Conservation (phyloP, 2,888 invertebrate species). For the Copidosoma aretas region DNA sequence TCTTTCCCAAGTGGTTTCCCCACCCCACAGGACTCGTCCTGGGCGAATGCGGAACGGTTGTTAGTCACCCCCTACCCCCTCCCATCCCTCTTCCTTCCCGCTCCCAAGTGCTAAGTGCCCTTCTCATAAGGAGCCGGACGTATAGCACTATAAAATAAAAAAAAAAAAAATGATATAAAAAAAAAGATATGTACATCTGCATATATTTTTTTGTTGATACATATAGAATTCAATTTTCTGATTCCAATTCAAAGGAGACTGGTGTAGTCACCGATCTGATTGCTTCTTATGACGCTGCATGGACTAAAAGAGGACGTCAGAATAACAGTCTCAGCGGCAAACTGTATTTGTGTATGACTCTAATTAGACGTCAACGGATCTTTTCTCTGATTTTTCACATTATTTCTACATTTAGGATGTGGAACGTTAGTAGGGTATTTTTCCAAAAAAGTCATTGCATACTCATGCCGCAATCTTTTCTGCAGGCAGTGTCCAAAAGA, state of each 20-base stretch:
- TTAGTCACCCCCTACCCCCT: no score
- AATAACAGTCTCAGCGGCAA: conserved; percentile 36
- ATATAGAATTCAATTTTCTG: no score
- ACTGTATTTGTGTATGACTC: no score
- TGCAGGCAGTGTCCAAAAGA: conserved; percentile 16
- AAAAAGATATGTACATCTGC: background rate
- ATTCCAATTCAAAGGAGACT: conserved; percentile 44
- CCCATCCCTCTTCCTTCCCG: no score
- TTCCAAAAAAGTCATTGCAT: conserved; percentile 22
- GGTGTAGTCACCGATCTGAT: background rate
- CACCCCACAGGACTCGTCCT: no score
- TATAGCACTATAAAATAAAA: no score
- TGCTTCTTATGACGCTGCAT: conserved; percentile 38
- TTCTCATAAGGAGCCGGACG: no score
- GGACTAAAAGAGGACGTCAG: conserved; percentile 33
- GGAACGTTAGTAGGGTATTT: conserved; percentile 10
- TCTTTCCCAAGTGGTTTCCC: no score
- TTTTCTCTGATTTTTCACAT: background rate
- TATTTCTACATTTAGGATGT: background rate
- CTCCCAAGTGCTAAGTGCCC: no score
- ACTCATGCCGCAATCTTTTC: conserved; percentile 17
- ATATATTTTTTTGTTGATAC: background rate
- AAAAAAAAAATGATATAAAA: no score
- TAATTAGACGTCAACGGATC: background rate
- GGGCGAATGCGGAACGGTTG: no score